Base-by-base conservation (phyloP, 2,113 vertebrate species). In the Aleadryas rufinucha region DNA sequence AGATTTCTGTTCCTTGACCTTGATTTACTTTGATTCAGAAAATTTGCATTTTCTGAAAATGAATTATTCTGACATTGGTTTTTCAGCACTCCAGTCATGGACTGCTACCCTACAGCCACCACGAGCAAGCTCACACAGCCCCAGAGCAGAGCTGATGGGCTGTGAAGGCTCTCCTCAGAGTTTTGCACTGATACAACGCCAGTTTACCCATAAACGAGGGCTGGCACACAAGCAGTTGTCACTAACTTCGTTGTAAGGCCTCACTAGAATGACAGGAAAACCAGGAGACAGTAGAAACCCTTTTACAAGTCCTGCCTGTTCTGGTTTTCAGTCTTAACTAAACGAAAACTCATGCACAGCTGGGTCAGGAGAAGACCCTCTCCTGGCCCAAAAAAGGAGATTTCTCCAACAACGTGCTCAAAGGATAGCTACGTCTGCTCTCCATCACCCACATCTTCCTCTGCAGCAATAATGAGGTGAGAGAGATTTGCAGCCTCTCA, bases 11-110 rank as follows among this genome's bases (percentile, higher is more conserved):
- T 81, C 41, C 45, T 47, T 27, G 8, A 88, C 63, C 50, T 57
- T 54, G 50, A 80, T 80, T 86, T 35, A 50, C 37, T 94, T 80
- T 59, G 59, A 54, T 54, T 12, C 52, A 31, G 52, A 53, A 31
- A 88, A 90, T 84, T 59, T 74, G 33, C 12, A 24, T 84, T 88
- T 88, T 93, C 63, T 88, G 85, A 61, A 92, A 86, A 80, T 11
- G 8, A 70, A 69, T 90, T 88, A 45, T 16, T 66, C 83, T 81
- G 90, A 77, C 79, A 47, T 61, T 24, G 2, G 0, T 76, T 94
- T 86, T 96, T 96, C 96, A 97, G 95, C 96, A 96, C 96, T 84
- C 68, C 83, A 49, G 63, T 63, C 79, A 59, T 77, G 90, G 94
- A 93, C 85, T 69, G 94, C 90, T 86, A 50, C 90, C 39, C 69